A percentile compares a stretch with the other conserved stretches of the same genome.
Conservation (phyloP, 1,140 invertebrate genomes). For the Cylas formicarius region DNA sequence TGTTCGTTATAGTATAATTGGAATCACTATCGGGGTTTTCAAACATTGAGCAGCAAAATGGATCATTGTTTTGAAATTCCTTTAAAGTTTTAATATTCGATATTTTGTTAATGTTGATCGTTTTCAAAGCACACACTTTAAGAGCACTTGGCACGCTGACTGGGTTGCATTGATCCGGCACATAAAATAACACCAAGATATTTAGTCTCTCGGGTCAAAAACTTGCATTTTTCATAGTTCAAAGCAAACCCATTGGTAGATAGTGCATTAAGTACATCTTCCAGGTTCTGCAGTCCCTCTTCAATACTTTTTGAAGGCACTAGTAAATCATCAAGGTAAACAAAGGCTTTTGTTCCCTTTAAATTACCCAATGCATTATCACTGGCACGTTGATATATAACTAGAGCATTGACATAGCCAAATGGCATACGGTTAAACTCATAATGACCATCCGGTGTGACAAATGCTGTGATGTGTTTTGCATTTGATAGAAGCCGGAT, state of each 20-base stretch:
- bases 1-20: too few relatives aligned
- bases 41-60: too few relatives aligned
- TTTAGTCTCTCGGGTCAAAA: slow-evolving; percentile 22
- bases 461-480: too few relatives aligned
- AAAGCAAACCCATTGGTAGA: slow-evolving; percentile 14
- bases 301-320: slow-evolving; percentile 32
- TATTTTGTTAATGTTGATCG: too few relatives aligned
- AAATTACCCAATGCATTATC: slow-evolving; percentile 23
- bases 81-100: too few relatives aligned
- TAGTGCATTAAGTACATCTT: slow-evolving; percentile 21
- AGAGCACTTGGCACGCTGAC: too few relatives aligned
- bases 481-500: slow-evolving; percentile 32
- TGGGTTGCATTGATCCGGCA: slow-evolving; percentile 15
- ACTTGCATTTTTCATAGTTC: slow-evolving; percentile 31
- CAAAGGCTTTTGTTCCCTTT: slow-evolving; percentile 18
- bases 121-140: too few relatives aligned
- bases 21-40: too few relatives aligned
- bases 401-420: slow-evolving; percentile 27
- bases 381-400: slow-evolving; percentile 27
- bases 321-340: slow-evolving; percentile 27
- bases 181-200: slow-evolving; percentile 32
- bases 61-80: too few relatives aligned
- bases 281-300: slow-evolving; percentile 23
- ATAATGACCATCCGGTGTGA: slow-evolving; percentile 13
- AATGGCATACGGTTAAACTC: slow-evolving; percentile 33